Base-by-base conservation (phyloP, 2,797 vertebrate genomes). In the Etheostoma nigrum region DNA sequence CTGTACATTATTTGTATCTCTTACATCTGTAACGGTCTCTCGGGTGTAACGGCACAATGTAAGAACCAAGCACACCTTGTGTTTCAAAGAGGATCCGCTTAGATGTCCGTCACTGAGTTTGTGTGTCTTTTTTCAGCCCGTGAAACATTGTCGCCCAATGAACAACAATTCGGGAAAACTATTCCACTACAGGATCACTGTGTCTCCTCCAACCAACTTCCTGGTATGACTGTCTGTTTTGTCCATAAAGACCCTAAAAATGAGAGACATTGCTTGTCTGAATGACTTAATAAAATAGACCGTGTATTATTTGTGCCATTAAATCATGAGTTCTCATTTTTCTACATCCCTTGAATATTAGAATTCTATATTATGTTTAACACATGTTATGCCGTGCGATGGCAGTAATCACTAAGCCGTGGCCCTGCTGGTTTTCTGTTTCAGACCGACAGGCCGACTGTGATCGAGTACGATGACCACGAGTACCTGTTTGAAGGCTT, bases 401-500 rank as follows among this genome's bases (percentile, higher is more conserved):
- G 15, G 4, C 27, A 48, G 3, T 36, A 8, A 18, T 45, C 44
- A 23, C 10, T 9, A 3, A 58, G 27, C 9, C 21, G 25, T 13
- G 10, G 0, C 44, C 8, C 5, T 51, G 4, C 40, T 59, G 42
- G 10, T 19, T 57, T 36, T 51, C 23, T 62, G 53, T 69, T 84
- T 9, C 88, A 99, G 98, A 99, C 98, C 0, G 98, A 99, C 90
- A 91, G 98, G 73, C 98, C 98, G 19, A 99, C 98, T 1, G 98
- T 99, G 86, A 96, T 99, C 59, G 98, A 99, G 81, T 99, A 99
- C 19, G 98, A 99, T 47, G 98, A 99, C 91, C 98, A 99, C 2
- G 98, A 99, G 86, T 99, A 99, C 75, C 97, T 99, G 87, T 99
- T 99, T 65, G 98, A 99, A 93, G 98, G 98, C n/a, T 99, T 99